These are phyloP conservation scores for Tretioscincus oriximinensis DNA, from an alignment of 2,113 vertebrate genomes.

Conservation along the genomic window DNA sequence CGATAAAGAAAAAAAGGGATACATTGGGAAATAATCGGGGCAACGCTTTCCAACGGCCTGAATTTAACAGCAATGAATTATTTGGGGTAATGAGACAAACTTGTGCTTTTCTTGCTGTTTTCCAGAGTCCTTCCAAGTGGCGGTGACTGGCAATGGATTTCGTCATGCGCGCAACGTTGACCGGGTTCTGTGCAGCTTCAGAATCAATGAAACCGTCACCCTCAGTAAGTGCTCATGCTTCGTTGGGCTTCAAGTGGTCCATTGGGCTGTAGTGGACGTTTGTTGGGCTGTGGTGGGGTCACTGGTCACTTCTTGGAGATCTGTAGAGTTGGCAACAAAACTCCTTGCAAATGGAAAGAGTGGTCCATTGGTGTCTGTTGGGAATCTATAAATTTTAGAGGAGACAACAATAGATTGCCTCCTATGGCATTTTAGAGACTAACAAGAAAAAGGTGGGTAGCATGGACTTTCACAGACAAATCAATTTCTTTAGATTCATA, in stretches of 20 bases:
- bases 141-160: conserved; percentile 94
- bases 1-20: too few species aligned
- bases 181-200: conserved; percentile 93
- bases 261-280: not conserved
- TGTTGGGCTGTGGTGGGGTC: not conserved
- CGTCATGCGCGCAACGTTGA: conserved; percentile 90
- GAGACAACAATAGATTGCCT: too few species aligned
- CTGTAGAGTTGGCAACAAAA: not conserved
- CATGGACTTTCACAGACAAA: too few species aligned
- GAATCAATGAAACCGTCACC: conserved; percentile 90
- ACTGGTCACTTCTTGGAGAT: not conserved
- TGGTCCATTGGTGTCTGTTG: not conserved
- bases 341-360: not conserved
- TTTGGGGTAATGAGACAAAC: fast-evolving
- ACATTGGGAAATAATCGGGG: too few species aligned
- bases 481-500: too few species aligned
- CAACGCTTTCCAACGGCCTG: too few species aligned
- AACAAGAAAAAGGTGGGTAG: too few species aligned
- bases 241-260: not conserved
- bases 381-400: too few species aligned
- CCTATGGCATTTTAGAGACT: too few species aligned
- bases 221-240: conserved; percentile 82
- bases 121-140: conserved; percentile 92
- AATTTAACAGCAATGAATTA: too few species aligned
- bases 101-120: not conserved